Conservation (phyloP, 2,888 invertebrate species). For the Podotricha telesiphe region DNA sequence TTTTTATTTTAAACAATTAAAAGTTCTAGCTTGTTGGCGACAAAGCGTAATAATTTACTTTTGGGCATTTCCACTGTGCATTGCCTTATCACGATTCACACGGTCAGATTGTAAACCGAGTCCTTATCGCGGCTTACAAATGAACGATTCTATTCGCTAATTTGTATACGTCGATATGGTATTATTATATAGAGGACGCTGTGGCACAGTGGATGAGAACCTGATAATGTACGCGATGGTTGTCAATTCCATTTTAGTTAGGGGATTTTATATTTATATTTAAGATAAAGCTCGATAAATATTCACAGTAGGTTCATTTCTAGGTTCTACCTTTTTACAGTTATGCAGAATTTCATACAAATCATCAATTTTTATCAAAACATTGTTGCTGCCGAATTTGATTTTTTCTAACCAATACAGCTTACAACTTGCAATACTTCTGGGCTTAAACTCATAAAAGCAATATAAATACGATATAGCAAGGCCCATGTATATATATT, state of each 20-base stretch:
- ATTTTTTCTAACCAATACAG: too few species aligned
- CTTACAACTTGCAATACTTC: too few species aligned
- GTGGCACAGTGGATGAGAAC: not conserved
- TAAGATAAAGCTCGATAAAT: too few species aligned
- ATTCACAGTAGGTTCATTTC: too few species aligned
- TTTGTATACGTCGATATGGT: conserved; percentile 11
- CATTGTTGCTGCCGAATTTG: too few species aligned
- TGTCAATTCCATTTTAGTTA: not conserved
- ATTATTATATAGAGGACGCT: not conserved
- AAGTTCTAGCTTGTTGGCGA: conserved; percentile 53
- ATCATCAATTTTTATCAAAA: too few species aligned
- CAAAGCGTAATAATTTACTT: conserved; percentile 55
- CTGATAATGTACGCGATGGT: too few species aligned
- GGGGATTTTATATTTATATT: not conserved
- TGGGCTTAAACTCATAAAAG: too few species aligned
- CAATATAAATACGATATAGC: too few species aligned
- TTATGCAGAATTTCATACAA: too few species aligned
- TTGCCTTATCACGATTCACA: conserved; percentile 23
- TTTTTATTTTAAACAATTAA: conserved; percentile 64
- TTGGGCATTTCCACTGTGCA: conserved; percentile 42
- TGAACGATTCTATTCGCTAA: conserved; percentile 5
- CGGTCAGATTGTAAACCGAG: conserved; percentile 25
- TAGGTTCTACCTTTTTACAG: too few species aligned
- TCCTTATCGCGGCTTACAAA: conserved; percentile 11
- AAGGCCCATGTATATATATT: too few species aligned